Percentiles rank a stretch among this genome's conserved stretches.
phyloP scores from a whole-genome alignment of 2,113 vertebrate genomes.

The Capreolus pygargus region DNA sequence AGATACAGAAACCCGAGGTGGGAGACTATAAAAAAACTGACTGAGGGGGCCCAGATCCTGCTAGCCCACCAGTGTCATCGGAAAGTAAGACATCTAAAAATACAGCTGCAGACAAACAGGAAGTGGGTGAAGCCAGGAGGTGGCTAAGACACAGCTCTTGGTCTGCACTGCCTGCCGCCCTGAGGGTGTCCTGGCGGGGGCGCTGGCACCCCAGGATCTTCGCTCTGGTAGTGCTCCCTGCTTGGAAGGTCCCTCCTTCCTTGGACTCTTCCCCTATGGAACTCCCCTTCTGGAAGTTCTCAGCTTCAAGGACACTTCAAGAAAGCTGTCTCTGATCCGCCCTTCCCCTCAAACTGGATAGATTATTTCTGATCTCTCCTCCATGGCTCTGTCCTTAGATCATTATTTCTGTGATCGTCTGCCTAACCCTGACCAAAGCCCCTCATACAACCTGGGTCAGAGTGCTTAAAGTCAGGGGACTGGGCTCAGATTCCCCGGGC shows the following conservation, averaged over 20 bases:
- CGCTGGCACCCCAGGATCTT: neutral
- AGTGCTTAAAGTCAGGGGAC: neutral
- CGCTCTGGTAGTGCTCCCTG: too few species aligned
- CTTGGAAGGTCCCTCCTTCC: neutral
- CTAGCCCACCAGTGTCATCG: neutral
- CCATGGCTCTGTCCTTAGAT: neutral
- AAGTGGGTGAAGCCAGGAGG: neutral
- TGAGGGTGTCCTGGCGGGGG: neutral
- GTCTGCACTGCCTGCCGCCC: neutral
- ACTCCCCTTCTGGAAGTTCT: neutral
- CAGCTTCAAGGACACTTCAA: neutral
- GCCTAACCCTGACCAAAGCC: neutral
- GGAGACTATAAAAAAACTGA: neutral
- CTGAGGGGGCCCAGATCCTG: neutral
- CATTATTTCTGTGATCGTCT: neutral
- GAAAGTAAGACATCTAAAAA: conserved; percentile 58
- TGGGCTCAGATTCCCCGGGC: neutral
- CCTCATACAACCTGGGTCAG: neutral
- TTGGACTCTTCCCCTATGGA: neutral
- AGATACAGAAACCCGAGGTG: neutral
- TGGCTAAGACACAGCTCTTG: neutral
- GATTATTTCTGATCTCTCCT: neutral
- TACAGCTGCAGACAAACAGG: conserved; percentile 51
- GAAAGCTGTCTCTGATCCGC: neutral
- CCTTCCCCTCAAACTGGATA: neutral